A percentile compares a stretch with the other conserved stretches of the same genome.
Conservation (phyloP, 2,888 invertebrate species). For the Lepas anatifera region DNA sequence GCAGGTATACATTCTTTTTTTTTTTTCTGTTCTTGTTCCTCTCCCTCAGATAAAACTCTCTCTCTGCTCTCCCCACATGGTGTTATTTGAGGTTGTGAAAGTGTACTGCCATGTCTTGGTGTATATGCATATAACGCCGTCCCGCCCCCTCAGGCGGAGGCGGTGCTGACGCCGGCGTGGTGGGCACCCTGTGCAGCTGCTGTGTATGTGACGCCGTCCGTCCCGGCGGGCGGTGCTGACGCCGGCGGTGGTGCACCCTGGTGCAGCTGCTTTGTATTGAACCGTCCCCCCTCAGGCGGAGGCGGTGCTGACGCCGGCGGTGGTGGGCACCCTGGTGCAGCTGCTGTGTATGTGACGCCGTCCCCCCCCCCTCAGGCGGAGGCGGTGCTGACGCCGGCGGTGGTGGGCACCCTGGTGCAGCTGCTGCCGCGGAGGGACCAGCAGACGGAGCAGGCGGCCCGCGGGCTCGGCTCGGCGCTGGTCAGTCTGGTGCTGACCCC, state of each 20-base stretch:
- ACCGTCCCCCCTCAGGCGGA: background rate
- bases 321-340: background rate
- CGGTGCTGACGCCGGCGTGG: too few species aligned
- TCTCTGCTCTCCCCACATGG: too few species aligned
- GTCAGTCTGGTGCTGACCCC: background rate
- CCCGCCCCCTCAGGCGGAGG: too few species aligned
- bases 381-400: background rate
- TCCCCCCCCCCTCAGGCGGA: background rate
- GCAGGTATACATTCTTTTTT: too few species aligned
- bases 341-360: background rate
- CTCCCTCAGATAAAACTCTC: too few species aligned
- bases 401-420: background rate
- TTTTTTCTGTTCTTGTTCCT: too few species aligned
- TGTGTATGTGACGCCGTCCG: too few species aligned
- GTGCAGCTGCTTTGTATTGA: background rate
- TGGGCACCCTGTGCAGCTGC: too few species aligned
- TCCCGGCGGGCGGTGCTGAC: too few species aligned
- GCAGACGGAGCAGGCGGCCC: background rate
- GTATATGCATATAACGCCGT: too few species aligned
- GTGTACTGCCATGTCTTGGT: too few species aligned
- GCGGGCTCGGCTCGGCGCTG: constrained; percentile 3
- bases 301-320: background rate
- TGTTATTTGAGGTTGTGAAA: too few species aligned
- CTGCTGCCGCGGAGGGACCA: constrained; percentile 8
- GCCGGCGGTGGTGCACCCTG: background rate